These are phyloP conservation scores for Pristionchus fissidentatus DNA, from an alignment of 2,888 invertebrate species.

Conservation along the genomic window DNA sequence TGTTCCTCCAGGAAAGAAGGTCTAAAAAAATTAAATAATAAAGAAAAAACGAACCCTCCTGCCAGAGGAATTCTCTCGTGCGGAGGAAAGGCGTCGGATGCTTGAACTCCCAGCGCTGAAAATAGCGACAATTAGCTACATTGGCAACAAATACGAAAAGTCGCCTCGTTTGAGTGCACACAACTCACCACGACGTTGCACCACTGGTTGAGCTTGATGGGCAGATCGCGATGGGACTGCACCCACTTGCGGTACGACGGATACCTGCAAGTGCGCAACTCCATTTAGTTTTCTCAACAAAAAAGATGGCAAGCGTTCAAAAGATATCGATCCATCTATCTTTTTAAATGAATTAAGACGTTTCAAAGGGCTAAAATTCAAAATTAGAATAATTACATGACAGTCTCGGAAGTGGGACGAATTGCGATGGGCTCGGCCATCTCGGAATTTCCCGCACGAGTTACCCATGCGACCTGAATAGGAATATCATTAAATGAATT, in stretches of 20 bases:
- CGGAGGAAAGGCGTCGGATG: conserved; percentile 98
- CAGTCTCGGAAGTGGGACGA: conserved; percentile 97
- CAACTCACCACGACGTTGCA: conserved; percentile 94
- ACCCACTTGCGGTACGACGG: conserved; percentile 98
- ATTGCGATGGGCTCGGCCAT: conserved; percentile 97
- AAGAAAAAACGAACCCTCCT: too few species aligned
- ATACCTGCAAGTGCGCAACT: too few species aligned
- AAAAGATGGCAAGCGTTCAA: too few species aligned
- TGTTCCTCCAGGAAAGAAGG: too few species aligned
- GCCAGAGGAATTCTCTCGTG: conserved; percentile 98
- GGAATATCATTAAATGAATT: background rate
- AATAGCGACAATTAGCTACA: conserved; percentile 45
- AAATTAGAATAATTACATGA: too few species aligned
- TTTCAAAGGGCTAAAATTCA: too few species aligned
- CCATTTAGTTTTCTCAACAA: too few species aligned
- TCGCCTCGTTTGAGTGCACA: background rate
- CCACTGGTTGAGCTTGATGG: conserved; percentile 97
- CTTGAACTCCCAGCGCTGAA: conserved; percentile 98
- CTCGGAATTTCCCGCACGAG: conserved; percentile 93
- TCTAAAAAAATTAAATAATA: too few species aligned
- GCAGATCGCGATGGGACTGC: conserved; percentile 95
- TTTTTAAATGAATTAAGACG: too few species aligned
- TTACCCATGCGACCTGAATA: conserved; percentile 87
- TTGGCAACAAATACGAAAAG: background rate
- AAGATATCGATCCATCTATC: too few species aligned